A percentile compares a stretch with the other conserved stretches of the same genome.
phyloP scores from a whole-genome alignment of 2,888 invertebrate species.

The Oxytorus armatus region DNA sequence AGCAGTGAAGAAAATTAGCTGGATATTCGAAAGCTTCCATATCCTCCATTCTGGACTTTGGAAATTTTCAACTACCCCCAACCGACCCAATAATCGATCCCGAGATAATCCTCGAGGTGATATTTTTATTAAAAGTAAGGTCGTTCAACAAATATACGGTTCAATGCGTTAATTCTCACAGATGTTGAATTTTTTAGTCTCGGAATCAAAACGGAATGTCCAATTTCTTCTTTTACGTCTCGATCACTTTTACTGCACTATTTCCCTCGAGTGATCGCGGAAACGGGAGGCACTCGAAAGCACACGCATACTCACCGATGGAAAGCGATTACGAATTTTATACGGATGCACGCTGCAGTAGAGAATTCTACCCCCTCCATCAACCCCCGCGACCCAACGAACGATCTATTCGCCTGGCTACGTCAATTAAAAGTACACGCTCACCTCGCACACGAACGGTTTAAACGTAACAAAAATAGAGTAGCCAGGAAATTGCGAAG shows the following conservation, averaged over 20 bases:
- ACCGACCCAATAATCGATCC: no score
- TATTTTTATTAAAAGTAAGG: background rate
- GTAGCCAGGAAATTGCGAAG: conserved; percentile 17
- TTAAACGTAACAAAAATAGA: conserved; percentile 23
- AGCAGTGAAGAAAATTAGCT: no score
- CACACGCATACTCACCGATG: conserved; percentile 7
- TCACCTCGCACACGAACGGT: background rate
- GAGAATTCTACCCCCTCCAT: conserved; percentile 12
- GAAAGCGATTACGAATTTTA: conserved; percentile 50
- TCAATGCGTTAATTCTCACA: background rate
- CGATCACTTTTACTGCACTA: conserved; percentile 5
- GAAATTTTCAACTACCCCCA: no score
- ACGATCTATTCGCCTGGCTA: conserved; percentile 35
- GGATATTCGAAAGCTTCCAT: no score
- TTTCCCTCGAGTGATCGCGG: conserved; percentile 6
- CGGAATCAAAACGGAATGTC: conserved; percentile 12
- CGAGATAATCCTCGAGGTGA: no score
- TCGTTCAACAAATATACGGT: background rate
- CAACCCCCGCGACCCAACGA: background rate
- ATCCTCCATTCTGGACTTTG: no score
- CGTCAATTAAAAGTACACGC: conserved; percentile 53
- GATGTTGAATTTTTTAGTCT: background rate
- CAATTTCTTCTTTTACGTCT: background rate
- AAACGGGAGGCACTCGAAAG: conserved; percentile 8
- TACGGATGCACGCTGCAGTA: background rate